Conservation (phyloP, 1,140 invertebrate species). For the Calosoma granatense region DNA sequence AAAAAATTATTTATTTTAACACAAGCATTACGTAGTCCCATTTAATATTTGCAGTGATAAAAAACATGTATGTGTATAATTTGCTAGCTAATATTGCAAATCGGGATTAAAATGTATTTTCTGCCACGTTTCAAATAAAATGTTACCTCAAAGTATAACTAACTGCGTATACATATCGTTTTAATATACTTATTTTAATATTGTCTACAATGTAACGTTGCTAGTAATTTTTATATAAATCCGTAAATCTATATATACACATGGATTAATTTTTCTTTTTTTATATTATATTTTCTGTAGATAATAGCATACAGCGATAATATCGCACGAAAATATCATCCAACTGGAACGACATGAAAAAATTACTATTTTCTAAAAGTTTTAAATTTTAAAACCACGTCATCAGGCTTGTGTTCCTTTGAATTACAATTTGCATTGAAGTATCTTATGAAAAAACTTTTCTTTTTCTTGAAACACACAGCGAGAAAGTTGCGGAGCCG, state of each 20-base stretch:
- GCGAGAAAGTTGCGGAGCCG: neutral
- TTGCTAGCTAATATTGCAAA: too few relatives aligned
- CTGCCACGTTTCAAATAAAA: too few relatives aligned
- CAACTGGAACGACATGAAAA: neutral
- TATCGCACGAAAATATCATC: neutral
- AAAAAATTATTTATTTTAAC: too few relatives aligned
- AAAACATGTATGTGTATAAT: too few relatives aligned
- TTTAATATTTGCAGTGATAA: too few relatives aligned
- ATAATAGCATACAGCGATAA: neutral
- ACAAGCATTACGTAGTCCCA: too few relatives aligned
- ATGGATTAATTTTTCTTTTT: neutral
- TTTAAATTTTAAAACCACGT: neutral
- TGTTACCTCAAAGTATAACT: too few relatives aligned
- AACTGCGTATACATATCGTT: too few relatives aligned
- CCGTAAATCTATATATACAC: neutral
- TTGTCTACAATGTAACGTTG: neutral
- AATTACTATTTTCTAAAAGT: neutral
- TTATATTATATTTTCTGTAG: neutral
- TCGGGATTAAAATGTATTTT: too few relatives aligned
- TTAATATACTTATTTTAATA: neutral
- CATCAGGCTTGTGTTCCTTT: neutral
- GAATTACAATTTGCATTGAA: neutral
- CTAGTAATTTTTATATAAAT: neutral
- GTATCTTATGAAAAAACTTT: neutral
- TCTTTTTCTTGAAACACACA: neutral